Evolutionary conservation across 2,888 invertebrate species (phyloP), one percentile per base, ranked within the genome.

Genomic region (Apamea epomidion): DNA sequence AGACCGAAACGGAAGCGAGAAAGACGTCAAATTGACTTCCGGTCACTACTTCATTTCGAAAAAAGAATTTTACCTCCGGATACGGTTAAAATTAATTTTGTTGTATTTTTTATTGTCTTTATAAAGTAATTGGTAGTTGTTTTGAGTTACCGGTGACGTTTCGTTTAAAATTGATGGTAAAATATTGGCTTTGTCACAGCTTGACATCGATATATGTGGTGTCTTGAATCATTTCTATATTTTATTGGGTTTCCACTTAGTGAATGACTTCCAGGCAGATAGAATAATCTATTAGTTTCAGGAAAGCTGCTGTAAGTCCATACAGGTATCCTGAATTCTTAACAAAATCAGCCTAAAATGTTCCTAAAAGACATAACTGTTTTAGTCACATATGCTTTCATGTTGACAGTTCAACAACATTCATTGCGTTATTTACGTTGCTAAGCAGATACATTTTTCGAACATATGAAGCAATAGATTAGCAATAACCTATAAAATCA

Each of bases 1-100:
- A 87, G 88, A 87, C 78, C 60, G 54, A 80, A 85, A 88, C 89
- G 89, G 89, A 90, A 89, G 85, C 80, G 21, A 77, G 25, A 37
- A 68, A 80, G 37, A 68, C 67, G 58, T 65, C 76, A 71, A 74
- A 76, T 25, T 58, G 71, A 81, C 73, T 89, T 89, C 89, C 89
- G 83, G 80, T 69, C 58, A 76, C 72, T 73, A 78, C 72, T 81
- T 82, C 51, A 80, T 85, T 89, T 79, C 76, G 76, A 74, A 79
- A 83, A 82, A 81, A 75, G 51, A 80, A 85, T 74, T 75, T 78
- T 73, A 71, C 71, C 37, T 72, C 25, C 76, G 69, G 71, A 69
- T 76, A 78, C 69, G 73, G 73, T 60, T 73, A 45, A 74, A 88
- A 89, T 82, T 83, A 82, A 88, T 82, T 82, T 70, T 37, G 64